Percentiles rank a stretch among this genome's conserved stretches.
Conservation (phyloP, 2,797 vertebrate genomes). For the Leptodactylus fallax region DNA sequence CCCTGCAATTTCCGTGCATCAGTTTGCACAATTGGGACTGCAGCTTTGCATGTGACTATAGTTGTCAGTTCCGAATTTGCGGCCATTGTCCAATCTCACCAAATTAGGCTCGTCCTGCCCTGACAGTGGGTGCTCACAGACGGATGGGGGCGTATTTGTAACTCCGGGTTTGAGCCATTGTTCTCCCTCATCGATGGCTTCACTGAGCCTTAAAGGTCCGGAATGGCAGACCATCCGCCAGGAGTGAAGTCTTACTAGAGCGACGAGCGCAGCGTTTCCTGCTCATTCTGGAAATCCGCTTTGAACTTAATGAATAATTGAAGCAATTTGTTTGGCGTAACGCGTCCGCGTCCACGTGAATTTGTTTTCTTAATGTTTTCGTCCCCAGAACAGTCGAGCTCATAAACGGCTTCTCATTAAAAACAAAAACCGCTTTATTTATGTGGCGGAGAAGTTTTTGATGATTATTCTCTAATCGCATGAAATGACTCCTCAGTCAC, state of each 20-base stretch:
- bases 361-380: slow-evolving; percentile 63
- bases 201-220: too few species aligned
- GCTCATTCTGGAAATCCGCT: slow-evolving; percentile 21
- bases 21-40: too few species aligned
- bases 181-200: too few species aligned
- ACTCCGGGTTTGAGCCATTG: too few species aligned
- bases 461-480: slow-evolving; percentile 54
- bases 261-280: not conserved
- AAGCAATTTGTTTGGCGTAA: slow-evolving; percentile 62
- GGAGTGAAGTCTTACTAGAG: not conserved
- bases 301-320: slow-evolving; percentile 51
- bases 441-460: slow-evolving; percentile 15
- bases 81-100: too few species aligned
- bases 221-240: not conserved
- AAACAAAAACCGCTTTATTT: slow-evolving; percentile 32
- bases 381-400: slow-evolving; percentile 23
- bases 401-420: slow-evolving; percentile 54
- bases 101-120: too few species aligned
- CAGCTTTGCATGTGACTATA: not conserved
- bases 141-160: too few species aligned
- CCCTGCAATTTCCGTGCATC: too few species aligned
- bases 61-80: too few species aligned
- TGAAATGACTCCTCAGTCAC: slow-evolving; percentile 46
- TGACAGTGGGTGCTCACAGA: too few species aligned
- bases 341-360: slow-evolving; percentile 47